Evolutionary conservation across 2,113 vertebrate species (phyloP), one percentile per base, ranked within the genome.

Genomic region (Gobio gobio): DNA sequence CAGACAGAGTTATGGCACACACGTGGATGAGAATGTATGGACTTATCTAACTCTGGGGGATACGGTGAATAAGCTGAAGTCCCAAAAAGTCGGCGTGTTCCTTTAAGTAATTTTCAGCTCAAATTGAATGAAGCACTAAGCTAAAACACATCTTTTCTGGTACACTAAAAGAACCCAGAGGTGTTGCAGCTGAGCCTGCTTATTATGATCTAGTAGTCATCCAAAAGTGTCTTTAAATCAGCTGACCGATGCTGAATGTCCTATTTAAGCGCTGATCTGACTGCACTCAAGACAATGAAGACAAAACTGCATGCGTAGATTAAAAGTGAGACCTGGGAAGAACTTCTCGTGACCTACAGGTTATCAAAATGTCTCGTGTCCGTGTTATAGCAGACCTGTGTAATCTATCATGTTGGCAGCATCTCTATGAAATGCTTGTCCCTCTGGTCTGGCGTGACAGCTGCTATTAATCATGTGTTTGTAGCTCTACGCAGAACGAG

Each of bases 391-490:
- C 91, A 88, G 91, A 88, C 90, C 86, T 72, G 8, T 78, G 85
- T 90, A 36, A 92, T 94, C 90, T 61, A 85, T 94, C 93, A 94
- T 89, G 81, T 89, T 92, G 91, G 83, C 92, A 47, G 72, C 9
- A 8, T 45, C 5, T 54, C 83, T 88, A 78, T 89, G 8, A 77
- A 64, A 83, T 83, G 82, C 84, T 92, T 90, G 88, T 90, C 85
- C 20, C 87, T 86, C 68, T 82, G 82, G 85, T 68, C 87, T 85
- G 66, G 72, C 79, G 36, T 82, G 92, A 93, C 92, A 93, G 92
- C 85, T 70, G 89, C 83, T 91, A 92, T 94, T 92, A 89, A 91
- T 94, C 93, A 92, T 91, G 14, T 26, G 5, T 79, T 45, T 51
- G 7, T 85, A 87, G 68, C 29, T 49, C 79, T 73, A 89, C 59